Conservation (phyloP, 2,113 vertebrate species). For the Xenopus borealis region DNA sequence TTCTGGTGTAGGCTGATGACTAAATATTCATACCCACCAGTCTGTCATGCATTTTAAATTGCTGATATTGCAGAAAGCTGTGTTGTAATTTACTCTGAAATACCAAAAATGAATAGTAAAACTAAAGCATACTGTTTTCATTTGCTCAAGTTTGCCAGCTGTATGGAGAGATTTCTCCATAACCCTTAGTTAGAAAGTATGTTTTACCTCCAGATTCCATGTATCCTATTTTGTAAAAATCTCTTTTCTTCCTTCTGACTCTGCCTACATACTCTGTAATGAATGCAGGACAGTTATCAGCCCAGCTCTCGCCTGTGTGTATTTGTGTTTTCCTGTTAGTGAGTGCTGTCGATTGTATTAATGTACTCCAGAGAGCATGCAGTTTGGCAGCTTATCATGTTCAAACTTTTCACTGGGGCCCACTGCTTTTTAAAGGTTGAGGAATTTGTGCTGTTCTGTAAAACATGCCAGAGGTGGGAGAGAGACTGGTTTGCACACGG, state of each 20-base stretch:
- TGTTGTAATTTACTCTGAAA: no score
- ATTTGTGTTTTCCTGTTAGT: conserved; percentile 32
- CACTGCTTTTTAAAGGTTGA: conserved; percentile 11
- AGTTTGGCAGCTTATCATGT: conserved; percentile 46
- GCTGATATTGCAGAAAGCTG: no score
- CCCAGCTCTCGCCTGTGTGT: neutral
- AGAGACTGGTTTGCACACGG: neutral
- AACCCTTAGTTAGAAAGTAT: no score
- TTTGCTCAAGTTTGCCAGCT: no score
- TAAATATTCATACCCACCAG: no score
- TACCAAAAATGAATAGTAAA: no score
- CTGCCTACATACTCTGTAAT: neutral
- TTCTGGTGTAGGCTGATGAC: no score
- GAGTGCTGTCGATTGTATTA: conserved; percentile 35
- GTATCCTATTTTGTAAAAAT: no score
- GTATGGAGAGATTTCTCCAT: no score
- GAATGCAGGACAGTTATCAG: conserved; percentile 34
- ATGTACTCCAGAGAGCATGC: conserved; percentile 40
- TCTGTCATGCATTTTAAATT: no score
- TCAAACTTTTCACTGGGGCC: conserved; percentile 37
- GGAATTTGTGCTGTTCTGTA: conserved; percentile 53
- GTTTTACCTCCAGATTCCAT: no score
- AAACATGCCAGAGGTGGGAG: neutral
- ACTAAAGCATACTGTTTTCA: no score
- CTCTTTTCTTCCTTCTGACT: neutral